A percentile compares a stretch with the other conserved stretches of the same genome.
phyloP scores from a whole-genome alignment of 2,113 vertebrate genomes.

The Etheostoma cragini region DNA sequence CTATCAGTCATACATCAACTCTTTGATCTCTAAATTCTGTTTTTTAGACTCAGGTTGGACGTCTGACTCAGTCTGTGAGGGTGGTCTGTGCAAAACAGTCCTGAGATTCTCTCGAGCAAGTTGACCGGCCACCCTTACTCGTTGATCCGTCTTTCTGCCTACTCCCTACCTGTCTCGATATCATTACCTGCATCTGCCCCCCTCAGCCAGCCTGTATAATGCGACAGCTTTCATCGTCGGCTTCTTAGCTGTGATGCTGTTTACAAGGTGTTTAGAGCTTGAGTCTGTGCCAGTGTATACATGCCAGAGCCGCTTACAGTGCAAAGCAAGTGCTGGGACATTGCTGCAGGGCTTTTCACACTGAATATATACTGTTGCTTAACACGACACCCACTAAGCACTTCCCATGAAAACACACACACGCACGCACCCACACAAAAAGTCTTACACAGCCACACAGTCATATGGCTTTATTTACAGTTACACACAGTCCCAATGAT shows the following conservation, averaged over 20 bases:
- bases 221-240: conserved; percentile 35
- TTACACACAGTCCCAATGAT: conserved; percentile 16
- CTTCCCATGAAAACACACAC: conserved; percentile 28
- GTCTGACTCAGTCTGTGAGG: conserved; percentile 28
- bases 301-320: conserved; percentile 35
- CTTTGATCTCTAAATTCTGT: conserved; percentile 38
- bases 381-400: conserved; percentile 46
- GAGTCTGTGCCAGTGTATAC: conserved; percentile 59
- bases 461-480: conserved; percentile 33
- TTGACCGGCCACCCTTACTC: neutral
- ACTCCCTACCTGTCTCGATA: conserved; percentile 28
- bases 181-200: conserved; percentile 43
- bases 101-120: conserved; percentile 14
- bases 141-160: neutral
- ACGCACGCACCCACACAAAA: conserved; percentile 5
- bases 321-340: conserved; percentile 56
- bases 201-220: conserved; percentile 23
- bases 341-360: conserved; percentile 66
- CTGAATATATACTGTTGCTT: conserved; percentile 47
- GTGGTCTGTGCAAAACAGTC: conserved; percentile 16
- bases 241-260: conserved; percentile 40
- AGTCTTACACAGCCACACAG: conserved; percentile 1
- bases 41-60: neutral
- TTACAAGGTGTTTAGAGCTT: conserved; percentile 68
- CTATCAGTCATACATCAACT: conserved; percentile 33